Conservation (phyloP, 2,797 vertebrate genomes). For the Apogon hyalosoma region DNA sequence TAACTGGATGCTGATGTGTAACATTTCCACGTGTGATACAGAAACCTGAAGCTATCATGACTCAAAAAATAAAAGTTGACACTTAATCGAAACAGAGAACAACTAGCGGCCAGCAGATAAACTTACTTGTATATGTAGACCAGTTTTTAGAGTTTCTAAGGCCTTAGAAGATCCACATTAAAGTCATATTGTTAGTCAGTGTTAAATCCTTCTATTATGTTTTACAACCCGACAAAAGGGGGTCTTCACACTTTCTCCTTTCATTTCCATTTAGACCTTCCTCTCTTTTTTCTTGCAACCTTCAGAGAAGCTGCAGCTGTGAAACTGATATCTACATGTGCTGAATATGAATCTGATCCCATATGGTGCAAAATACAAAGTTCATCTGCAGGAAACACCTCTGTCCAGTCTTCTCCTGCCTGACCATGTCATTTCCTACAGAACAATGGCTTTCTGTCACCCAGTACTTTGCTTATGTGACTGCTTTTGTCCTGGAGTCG, state of each 20-base stretch:
- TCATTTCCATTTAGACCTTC: slow-evolving; percentile 10
- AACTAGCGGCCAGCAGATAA: no score
- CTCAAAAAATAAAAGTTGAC: no score
- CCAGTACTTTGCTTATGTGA: slow-evolving; percentile 52
- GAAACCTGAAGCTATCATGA: no score
- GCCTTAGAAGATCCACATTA: no score
- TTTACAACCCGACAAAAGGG: background rate
- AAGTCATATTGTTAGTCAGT: no score
- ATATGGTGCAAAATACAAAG: slow-evolving; percentile 10
- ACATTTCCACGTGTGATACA: no score
- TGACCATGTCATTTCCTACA: slow-evolving; percentile 60
- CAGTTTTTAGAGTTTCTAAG: no score
- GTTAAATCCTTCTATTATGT: no score
- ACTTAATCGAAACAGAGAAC: no score
- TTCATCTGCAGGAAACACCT: slow-evolving; percentile 54
- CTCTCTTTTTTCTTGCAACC: background rate
- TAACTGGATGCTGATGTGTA: no score
- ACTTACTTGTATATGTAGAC: no score
- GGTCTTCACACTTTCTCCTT: background rate
- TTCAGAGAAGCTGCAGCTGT: slow-evolving; percentile 27
- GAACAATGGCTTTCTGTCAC: slow-evolving; percentile 67
- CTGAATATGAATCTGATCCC: slow-evolving; percentile 25
- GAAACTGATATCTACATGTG: background rate
- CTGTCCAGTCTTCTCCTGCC: slow-evolving; percentile 44
- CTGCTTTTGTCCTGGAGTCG: slow-evolving; percentile 65